Base-by-base conservation (phyloP, 2,113 vertebrate species). In the Tringa solitaria region DNA sequence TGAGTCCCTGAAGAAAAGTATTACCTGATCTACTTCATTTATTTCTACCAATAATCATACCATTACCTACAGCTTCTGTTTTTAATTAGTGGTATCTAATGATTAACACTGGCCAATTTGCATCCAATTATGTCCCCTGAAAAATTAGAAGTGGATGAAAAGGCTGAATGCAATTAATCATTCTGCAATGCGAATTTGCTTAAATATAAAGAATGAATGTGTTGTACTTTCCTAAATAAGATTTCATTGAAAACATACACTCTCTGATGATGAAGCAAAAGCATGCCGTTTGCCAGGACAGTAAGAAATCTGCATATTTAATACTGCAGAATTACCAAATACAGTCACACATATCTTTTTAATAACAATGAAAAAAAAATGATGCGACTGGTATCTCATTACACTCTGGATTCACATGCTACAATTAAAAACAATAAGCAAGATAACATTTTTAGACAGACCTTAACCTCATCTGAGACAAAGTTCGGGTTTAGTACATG, bases 81-180 rank as follows among this genome's bases (percentile, higher is more conserved):
- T 98, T 97, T 97, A 98, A 98, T 98, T 98, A 98, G 94, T 97
- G 80, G 84, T 86, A 97, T 94, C 84, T 98, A 98, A 97, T 97
- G 96, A 98, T 98, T 97, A 98, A 97, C 94, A 97, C 84, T 94
- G 89, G 86, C 79, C 96, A 97, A 98, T 98, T 98, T 98, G 92
- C 95, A 97, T 98, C 91, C 96, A 96, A 97, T 98, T 98, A 98
- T 74, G 79, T 85, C 67, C 83, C 90, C 41, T 97, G 95, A 98
- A 98, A 98, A 98, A 97, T 95, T 93, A 94, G 83, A 97, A 83
- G 70, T 96, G 88, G 82, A 89, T 97, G 91, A 97, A 97, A 96
- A 97, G 64, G n/a, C 92, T 93, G 68, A 76, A 86, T 88, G 81
- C 84, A 97, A 97, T 98, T 97, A 97, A 93, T 98, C 91, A 96